Percentiles rank a stretch among this genome's conserved stretches.
phyloP scores from a whole-genome alignment of 1,140 invertebrate species.

The Hylaeus volcanicus region DNA sequence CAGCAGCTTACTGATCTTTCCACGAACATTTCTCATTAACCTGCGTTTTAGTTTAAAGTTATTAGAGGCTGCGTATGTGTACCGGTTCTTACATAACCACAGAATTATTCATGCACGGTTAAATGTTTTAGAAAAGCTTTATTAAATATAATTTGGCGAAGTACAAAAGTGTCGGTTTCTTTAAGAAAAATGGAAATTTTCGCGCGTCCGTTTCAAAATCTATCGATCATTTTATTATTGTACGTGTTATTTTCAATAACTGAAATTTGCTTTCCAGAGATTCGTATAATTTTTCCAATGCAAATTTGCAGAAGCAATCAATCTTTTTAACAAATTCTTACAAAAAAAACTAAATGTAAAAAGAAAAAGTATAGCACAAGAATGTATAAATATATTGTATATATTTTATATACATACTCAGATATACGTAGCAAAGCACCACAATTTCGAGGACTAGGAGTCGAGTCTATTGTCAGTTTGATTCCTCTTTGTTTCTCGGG shows the following conservation, averaged over 20 bases:
- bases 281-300: not conserved
- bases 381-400: slow-evolving; percentile 19
- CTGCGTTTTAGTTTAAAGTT: slow-evolving; percentile 79
- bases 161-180: not conserved
- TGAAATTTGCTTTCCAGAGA: not conserved
- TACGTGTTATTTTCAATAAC: not conserved
- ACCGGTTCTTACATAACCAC: slow-evolving; percentile 64
- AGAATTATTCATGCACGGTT: slow-evolving; percentile 56
- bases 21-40: slow-evolving; percentile 81
- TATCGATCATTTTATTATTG: not conserved
- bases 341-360: not conserved
- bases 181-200: not conserved
- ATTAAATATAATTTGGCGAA: slow-evolving; percentile 15
- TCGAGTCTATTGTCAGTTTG: slow-evolving; percentile 82
- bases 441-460: slow-evolving; percentile 77
- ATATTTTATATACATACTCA: slow-evolving; percentile 79
- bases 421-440: slow-evolving; percentile 82
- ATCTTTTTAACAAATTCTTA: not conserved
- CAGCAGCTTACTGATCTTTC: slow-evolving; percentile 84
- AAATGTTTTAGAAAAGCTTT: slow-evolving; percentile 54
- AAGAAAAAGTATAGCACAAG: slow-evolving; percentile 9
- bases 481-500: slow-evolving; percentile 80
- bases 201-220: not conserved
- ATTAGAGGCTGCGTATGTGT: slow-evolving; percentile 68
- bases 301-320: not conserved